A percentile compares a stretch with the other conserved stretches of the same genome.
Evolutionary conservation across 1,140 invertebrate genomes (phyloP).

Genomic region (Ips typographus): DNA sequence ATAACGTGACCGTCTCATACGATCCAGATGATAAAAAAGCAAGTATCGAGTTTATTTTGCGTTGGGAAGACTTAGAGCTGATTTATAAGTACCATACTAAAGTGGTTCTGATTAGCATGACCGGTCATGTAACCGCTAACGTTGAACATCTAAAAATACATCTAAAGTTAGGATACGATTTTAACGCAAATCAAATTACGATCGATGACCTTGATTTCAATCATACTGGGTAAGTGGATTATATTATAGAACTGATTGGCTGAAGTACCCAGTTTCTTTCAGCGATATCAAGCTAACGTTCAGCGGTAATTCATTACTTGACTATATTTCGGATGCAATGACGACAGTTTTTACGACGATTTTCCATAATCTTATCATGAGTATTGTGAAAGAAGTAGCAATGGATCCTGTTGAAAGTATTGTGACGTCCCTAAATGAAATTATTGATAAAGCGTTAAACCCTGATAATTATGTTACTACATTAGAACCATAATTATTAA

Average conservation of each 20-base stretch:
- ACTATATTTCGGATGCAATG: slow-evolving; percentile 55
- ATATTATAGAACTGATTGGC: not conserved
- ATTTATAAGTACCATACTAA: slow-evolving; percentile 31
- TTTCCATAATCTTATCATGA: slow-evolving; percentile 53
- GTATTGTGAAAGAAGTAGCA: slow-evolving; percentile 20
- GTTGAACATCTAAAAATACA: slow-evolving; percentile 36
- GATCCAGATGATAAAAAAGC: slow-evolving; percentile 20
- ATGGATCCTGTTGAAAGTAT: slow-evolving; percentile 26
- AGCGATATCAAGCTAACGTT: slow-evolving; percentile 51
- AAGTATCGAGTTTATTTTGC: slow-evolving; percentile 15
- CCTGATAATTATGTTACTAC: not conserved
- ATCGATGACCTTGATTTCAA: slow-evolving; percentile 32
- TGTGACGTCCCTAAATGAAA: slow-evolving; percentile 19
- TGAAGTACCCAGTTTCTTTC: slow-evolving; percentile 14
- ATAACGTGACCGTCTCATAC: slow-evolving; percentile 27
- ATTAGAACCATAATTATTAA: too few relatives aligned
- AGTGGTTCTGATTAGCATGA: slow-evolving; percentile 26
- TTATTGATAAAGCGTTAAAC: not conserved
- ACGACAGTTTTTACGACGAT: slow-evolving; percentile 51
- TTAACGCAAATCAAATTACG: slow-evolving; percentile 19
- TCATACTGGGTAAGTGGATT: slow-evolving; percentile 36
- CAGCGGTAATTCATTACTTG: slow-evolving; percentile 53
- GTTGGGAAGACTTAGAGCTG: slow-evolving; percentile 23
- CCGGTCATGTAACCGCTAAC: slow-evolving; percentile 31
- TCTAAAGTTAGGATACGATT: slow-evolving; percentile 32